Evolutionary conservation across 2,888 invertebrate genomes (phyloP), one percentile per base, ranked within the genome.

Genomic region (Microctonus hyperodae): DNA sequence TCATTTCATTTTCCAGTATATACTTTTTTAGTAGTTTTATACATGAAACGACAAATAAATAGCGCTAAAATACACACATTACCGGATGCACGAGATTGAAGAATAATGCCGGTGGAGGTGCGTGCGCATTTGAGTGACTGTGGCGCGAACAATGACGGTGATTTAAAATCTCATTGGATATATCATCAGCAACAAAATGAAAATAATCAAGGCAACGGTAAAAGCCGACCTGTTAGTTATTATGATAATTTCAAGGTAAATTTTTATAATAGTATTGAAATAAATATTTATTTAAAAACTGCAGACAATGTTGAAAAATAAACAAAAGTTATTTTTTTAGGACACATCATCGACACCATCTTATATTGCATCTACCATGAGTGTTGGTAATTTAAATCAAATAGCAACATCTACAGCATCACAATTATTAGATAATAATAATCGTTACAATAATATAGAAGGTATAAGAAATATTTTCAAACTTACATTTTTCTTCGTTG

Each of bases 181-280:
- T 55, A 66, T 20, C 53, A 35, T n/a, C 50, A 70, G 10, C 75
- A 79, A 72, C 67, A 75, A 62, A 72, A 78, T 71, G 80, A 81
- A 65, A 80, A 81, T 75, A 76, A 74, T 77, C 80, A 81, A 80
- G 80, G 77, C 70, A 75, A 76, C 71, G 75, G 78, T 71, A 78
- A 79, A 72, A 84, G 82, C 73, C 81, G 85, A 69, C 85, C 85
- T 55, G 82, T 83, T 67, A 85, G 85, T 79, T 83, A 84, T 78
- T 85, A 85, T 75, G 85, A 85, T 69, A 85, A 85, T 76, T 85
- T 83, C 71, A 81, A 81, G 81, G 82, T 82, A 69, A 73, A 67
- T 68, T 67, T 63, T n/a, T n/a, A n/a, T n/a, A n/a, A n/a, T n/a
- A n/a, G n/a, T n/a, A n/a, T n/a, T n/a, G 48, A 40, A 40, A 48